A percentile compares a stretch with the other conserved stretches of the same genome.
Evolutionary conservation across 2,797 vertebrate genomes (phyloP).

Genomic region (Knipowitschia caucasica): DNA sequence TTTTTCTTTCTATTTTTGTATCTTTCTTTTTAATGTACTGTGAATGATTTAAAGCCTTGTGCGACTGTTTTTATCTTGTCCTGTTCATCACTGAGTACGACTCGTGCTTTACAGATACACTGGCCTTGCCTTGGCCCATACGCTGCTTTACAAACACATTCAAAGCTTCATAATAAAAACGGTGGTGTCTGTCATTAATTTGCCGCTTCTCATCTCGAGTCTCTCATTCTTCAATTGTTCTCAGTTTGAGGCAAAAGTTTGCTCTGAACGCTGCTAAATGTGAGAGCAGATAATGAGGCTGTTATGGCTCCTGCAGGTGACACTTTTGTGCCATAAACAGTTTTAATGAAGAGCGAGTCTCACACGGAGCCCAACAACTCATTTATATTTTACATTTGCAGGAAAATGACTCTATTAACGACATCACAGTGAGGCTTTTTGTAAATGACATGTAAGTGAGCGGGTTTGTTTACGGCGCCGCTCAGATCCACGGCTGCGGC

Average conservation of each 20-base stretch:
- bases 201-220: background rate
- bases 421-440: background rate
- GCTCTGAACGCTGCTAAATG: background rate
- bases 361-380: background rate
- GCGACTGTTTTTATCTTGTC: no score
- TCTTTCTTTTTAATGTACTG: no score
- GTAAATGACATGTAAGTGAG: background rate
- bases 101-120: no score
- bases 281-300: background rate
- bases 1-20: no score
- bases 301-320: conserved; percentile 3
- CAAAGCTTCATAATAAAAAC: no score
- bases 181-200: background rate
- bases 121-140: no score
- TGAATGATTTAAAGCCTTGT: no score
- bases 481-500: background rate
- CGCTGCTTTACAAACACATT: no score
- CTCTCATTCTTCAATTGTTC: background rate
- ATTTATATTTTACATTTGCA: background rate
- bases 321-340: conserved; percentile 1
- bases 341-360: conserved; percentile 1
- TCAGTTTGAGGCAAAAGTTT: background rate
- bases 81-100: no score
- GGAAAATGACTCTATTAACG: background rate
- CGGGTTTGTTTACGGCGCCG: conserved; percentile 1